Percentiles rank a stretch among this genome's conserved stretches.
Conservation (phyloP, 2,888 invertebrate species). For the Minunthozetes semirufus region DNA sequence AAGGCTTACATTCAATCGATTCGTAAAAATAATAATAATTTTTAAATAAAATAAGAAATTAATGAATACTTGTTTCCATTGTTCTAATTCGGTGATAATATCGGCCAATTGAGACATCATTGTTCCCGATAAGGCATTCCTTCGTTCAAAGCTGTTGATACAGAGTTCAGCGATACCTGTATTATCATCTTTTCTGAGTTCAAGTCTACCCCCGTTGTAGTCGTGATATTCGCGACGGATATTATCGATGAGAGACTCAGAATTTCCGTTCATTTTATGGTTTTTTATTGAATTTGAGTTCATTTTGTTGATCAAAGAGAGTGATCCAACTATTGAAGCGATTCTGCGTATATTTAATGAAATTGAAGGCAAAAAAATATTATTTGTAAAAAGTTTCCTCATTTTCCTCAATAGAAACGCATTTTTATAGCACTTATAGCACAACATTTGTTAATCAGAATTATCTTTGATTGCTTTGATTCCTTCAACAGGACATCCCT, state of each 20-base stretch:
- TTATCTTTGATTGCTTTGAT: background rate
- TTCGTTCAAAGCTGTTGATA: constrained; percentile 49
- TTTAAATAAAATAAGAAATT: background rate
- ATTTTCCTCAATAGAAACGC: constrained; percentile 20
- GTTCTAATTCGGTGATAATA: constrained; percentile 49
- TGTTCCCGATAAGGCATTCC: constrained; percentile 52
- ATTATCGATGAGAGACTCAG: constrained; percentile 9
- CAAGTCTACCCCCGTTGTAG: constrained; percentile 40
- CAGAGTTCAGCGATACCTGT: constrained; percentile 51
- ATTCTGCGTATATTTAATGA: constrained; percentile 3
- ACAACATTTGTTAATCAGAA: background rate
- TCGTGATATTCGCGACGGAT: constrained; percentile 22
- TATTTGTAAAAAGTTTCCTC: constrained; percentile 20
- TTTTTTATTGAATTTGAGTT: background rate
- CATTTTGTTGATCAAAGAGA: background rate
- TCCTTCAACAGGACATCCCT: too few species aligned
- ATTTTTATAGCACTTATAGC: background rate
- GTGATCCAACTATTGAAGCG: background rate
- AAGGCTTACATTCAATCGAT: background rate
- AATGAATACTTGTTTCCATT: constrained; percentile 47
- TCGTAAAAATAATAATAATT: background rate
- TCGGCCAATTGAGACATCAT: constrained; percentile 55
- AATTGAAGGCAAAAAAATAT: background rate
- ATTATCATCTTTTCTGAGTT: constrained; percentile 47
- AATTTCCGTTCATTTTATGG: constrained; percentile 17